Evolutionary conservation across 2,888 invertebrate species (phyloP), one percentile per base, ranked within the genome.

Genomic region (Caenorhabditis doughertyi): DNA sequence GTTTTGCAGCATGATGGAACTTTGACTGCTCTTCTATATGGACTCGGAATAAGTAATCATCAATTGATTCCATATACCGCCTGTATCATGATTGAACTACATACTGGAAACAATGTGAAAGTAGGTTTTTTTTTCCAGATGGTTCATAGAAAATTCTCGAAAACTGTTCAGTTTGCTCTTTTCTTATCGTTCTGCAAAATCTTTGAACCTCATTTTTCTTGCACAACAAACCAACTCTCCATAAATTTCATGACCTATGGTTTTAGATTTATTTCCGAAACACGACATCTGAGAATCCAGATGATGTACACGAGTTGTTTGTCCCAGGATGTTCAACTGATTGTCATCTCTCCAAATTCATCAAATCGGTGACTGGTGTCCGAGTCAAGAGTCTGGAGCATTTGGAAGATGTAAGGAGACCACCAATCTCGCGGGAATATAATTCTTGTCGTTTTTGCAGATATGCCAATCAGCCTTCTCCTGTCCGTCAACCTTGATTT

Each of bases 1-100:
- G 1, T 47, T 42, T 56, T 68, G 23, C 68, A 82, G 82, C 83
- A 83, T 29, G 83, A 83, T 25, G 83, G 83, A 25, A 83, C 83
- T 2, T 13, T 83, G 32, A 70, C 79, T 0, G 70, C 83, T 32
- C 55, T 83, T 4, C 47, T 83, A 9, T 83, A 83, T 83, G 83
- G 79, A n/a, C 62, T 83, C 8, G 72, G 72, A 1, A 65, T 83
- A 23, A 83, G 83, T 44, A 83, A 83, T 35, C 68, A 83, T 42
- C 83, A 79, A 49, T n/a, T 83, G 42, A 67, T 80, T 16, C 83
- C 83, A 18, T 83, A 83, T 53, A 83, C 83, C n/a, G 83, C 83
- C 16, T 83, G 83, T 55, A 68, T 80, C 21, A 74, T 83, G 83
- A 44, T 83, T 29, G 83, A 83, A 53, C 35, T 83, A n/a, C 83